Evolutionary conservation across 2,888 invertebrate genomes (phyloP).

Genomic region (Netelia fuscicornis): DNA sequence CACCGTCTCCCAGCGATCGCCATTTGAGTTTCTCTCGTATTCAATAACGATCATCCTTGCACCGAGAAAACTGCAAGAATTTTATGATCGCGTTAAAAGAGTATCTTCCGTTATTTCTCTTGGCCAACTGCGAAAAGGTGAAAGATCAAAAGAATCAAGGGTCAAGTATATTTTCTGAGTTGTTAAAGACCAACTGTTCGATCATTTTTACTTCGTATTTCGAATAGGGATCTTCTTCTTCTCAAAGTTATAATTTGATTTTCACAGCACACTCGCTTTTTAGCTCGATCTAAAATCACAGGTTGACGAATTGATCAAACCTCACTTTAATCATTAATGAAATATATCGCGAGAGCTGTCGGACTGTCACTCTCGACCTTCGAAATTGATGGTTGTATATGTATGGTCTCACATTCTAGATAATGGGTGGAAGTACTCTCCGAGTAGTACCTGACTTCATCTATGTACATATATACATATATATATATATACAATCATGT

Average conservation of each 20-base stretch:
- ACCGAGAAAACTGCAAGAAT: conserved; percentile 27
- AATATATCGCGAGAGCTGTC: neutral
- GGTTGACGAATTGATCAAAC: neutral
- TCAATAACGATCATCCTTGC: conserved; percentile 65
- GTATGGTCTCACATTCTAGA: conserved; percentile 26
- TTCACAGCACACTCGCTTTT: neutral
- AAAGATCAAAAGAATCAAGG: conserved; percentile 49
- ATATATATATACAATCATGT: neutral
- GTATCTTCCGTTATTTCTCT: conserved; percentile 30
- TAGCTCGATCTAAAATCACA: neutral
- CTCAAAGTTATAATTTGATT: neutral
- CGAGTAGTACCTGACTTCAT: neutral
- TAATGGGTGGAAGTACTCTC: conserved; percentile 14
- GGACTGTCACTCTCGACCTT: conserved; percentile 8
- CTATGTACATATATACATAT: neutral
- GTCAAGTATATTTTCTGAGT: neutral
- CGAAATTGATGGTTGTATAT: conserved; percentile 23
- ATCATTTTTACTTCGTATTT: neutral
- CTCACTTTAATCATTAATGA: neutral
- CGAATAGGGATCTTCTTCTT: neutral
- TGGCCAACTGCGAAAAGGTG: conserved; percentile 30
- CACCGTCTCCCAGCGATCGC: conserved; percentile 38
- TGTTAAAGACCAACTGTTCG: neutral
- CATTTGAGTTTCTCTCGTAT: conserved; percentile 55
- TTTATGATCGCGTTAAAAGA: conserved; percentile 50